Conservation (phyloP, 1,140 invertebrate species). For the Diabrotica undecimpunctata region DNA sequence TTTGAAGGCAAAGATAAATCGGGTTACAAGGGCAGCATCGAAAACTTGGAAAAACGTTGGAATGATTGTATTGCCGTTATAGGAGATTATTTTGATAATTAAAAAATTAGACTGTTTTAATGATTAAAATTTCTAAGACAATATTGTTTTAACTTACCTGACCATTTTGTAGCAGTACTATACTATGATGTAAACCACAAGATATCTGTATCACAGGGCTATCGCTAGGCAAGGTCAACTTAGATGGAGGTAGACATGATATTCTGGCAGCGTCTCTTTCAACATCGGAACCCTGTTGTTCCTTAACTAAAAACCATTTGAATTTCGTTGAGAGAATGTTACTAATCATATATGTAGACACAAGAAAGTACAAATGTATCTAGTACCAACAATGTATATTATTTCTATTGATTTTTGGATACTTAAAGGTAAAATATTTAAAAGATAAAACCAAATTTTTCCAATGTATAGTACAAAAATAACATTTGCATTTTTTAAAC, state of each 20-base stretch:
- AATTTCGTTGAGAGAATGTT: not conserved
- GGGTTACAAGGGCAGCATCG: too few species aligned
- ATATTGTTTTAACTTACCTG: slow-evolving; percentile 43
- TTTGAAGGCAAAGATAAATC: too few species aligned
- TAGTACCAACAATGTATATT: not conserved
- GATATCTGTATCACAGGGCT: slow-evolving; percentile 77
- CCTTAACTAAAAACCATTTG: slow-evolving; percentile 44
- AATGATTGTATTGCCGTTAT: too few species aligned
- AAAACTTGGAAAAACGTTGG: too few species aligned
- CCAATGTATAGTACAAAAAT: too few species aligned
- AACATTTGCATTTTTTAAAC: too few species aligned
- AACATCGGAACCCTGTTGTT: slow-evolving; percentile 55
- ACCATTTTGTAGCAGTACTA: slow-evolving; percentile 54
- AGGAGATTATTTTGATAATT: too few species aligned
- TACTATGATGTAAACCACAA: slow-evolving; percentile 87
- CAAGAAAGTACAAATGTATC: not conserved
- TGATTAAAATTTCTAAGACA: too few species aligned
- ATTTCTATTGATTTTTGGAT: not conserved
- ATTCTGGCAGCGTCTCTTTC: slow-evolving; percentile 63
- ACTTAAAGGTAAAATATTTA: too few species aligned
- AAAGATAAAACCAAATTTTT: too few species aligned
- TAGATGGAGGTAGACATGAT: slow-evolving; percentile 75
- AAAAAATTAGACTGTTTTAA: too few species aligned
- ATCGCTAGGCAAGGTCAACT: slow-evolving; percentile 63
- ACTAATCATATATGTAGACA: slow-evolving; percentile 4